Base-by-base conservation (phyloP, 1,140 invertebrate species). In the Aphis craccivora region DNA sequence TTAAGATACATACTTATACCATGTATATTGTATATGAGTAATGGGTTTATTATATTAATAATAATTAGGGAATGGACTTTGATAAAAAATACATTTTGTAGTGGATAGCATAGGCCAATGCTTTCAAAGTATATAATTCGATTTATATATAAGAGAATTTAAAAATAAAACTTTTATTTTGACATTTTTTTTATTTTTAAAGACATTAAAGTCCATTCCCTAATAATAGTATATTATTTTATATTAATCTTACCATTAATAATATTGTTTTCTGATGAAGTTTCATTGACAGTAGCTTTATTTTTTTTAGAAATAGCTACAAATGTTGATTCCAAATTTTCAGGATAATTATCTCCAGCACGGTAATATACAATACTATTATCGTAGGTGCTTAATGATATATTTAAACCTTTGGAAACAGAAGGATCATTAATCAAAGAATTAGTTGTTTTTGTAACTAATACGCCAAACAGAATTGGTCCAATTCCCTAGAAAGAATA, bases 351-450 rank as follows among this genome's bases (percentile, higher is more conserved):
- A 23, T 93, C 88, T 35, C 37, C 55, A 86, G 40, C 53, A 87
- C 37, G 40, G 20, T 93, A 51, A 81, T 91, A 86, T 91, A 93
- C 94, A 93, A 60, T 55, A 23, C 88, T 94, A 86, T 45, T 40
- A 1, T 90, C n/a, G 76, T 94, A 94, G n/a, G 60, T 51, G 53
- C 90, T 93, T 84, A 94, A 91, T 25, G 67, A 67, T 9, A 93
- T 43, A 22, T 45, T 20, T 22, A 94, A 67, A 37, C 20, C 7
- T 86, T n/a, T 9, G 53, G 84, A 35, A 7, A 14, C 22, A 9
- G 8, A 0, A 11, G 91, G 30, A 25, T 0, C 0, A n/a, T 43
- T 2, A 0, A 92, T 53, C 55, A 55, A 40, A 4, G 1, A 2
- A 53, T 84, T 81, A 30, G 67, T 92, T 18, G 3, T 37, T 51